These are phyloP conservation scores for Bothrops alternatus DNA, from an alignment of 2,797 vertebrate species.

Conservation along the genomic window DNA sequence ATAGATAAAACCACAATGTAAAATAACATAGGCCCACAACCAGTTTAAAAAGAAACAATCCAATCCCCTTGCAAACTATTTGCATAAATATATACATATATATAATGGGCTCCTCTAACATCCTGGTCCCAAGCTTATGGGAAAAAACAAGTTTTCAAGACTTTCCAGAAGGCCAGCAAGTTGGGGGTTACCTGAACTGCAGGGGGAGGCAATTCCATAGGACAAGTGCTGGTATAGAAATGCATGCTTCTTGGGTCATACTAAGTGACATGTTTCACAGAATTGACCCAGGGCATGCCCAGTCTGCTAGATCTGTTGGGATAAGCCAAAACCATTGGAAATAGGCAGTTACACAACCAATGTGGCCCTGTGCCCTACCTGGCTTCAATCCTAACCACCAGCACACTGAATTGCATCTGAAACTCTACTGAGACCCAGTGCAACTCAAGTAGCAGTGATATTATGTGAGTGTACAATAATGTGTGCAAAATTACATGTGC, in stretches of 20 bases:
- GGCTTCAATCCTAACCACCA: neutral
- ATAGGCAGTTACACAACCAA: neutral
- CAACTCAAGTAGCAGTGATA: neutral
- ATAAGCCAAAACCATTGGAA: neutral
- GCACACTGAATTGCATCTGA: neutral
- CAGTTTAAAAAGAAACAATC: neutral
- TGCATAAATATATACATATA: no score
- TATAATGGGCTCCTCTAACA: neutral
- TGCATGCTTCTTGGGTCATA: neutral
- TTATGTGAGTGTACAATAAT: neutral
- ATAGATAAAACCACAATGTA: neutral
- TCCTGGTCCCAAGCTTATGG: neutral
- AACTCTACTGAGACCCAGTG: neutral
- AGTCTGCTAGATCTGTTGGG: neutral
- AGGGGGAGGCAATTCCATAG: neutral
- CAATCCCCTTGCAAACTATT: neutral
- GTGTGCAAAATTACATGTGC: neutral
- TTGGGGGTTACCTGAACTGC: neutral
- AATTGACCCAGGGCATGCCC: neutral
- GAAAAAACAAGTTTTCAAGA: neutral
- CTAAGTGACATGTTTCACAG: neutral
- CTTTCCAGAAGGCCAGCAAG: neutral
- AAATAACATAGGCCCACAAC: neutral
- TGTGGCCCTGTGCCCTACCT: neutral
- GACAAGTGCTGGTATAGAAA: neutral